Percentiles rank a stretch among this genome's conserved stretches.
These are phyloP conservation scores for Halcyon senegalensis DNA, from an alignment of 2,113 vertebrate genomes.

Conservation along the genomic window DNA sequence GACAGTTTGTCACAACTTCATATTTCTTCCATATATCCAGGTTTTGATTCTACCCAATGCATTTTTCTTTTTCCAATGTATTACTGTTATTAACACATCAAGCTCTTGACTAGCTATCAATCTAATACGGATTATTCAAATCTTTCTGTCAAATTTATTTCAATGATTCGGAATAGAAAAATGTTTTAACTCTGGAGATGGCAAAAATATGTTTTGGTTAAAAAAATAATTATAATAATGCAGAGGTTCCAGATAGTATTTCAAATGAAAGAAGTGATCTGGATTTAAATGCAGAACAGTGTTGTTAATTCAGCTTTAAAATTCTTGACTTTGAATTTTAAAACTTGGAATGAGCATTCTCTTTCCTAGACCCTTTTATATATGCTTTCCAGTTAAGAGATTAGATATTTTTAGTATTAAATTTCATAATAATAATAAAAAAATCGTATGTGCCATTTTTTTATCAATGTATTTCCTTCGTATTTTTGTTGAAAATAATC, in stretches of 20 bases:
- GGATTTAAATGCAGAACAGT: constrained; percentile 14
- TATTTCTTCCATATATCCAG: not conserved
- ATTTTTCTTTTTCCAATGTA: not conserved
- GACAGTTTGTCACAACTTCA: not conserved
- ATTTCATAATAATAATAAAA: not conserved
- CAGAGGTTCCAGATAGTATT: not conserved
- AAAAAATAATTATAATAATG: not conserved
- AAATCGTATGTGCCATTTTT: not conserved
- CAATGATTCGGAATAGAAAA: constrained; percentile 34
- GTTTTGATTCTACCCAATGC: not conserved
- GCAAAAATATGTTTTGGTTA: constrained; percentile 47
- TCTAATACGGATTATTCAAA: constrained; percentile 53
- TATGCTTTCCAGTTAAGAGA: not conserved
- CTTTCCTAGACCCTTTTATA: no score
- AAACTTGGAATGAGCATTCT: not conserved
- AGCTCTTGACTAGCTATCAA: constrained; percentile 17
- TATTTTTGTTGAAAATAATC: not conserved
- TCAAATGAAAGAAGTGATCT: constrained; percentile 13
- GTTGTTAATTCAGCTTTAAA: not conserved
- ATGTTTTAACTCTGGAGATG: constrained; percentile 17
- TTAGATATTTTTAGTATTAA: not conserved
- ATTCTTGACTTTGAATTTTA: not conserved
- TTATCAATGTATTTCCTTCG: not conserved
- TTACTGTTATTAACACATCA: constrained; percentile 33
- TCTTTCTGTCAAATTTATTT: constrained; percentile 44